phyloP scores from a whole-genome alignment of 2,113 vertebrate genomes.

The Trematocara marginatum region DNA sequence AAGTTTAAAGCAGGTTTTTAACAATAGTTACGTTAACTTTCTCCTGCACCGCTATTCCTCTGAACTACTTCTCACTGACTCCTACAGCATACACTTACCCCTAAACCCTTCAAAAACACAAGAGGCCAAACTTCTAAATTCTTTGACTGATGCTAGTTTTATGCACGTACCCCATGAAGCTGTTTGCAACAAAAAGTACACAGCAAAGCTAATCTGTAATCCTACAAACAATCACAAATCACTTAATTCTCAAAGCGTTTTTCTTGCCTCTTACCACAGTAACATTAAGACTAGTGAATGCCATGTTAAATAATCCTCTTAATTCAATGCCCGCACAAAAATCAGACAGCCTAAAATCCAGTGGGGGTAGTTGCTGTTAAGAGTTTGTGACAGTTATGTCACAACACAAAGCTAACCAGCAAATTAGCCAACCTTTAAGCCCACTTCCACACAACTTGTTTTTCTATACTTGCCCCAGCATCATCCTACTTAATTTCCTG shows the following conservation, averaged over 20 bases:
- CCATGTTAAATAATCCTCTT: conserved; percentile 54
- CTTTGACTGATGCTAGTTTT: neutral
- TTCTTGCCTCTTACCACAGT: conserved; percentile 34
- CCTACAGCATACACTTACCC: neutral
- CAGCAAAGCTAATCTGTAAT: conserved; percentile 25
- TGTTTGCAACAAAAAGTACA: neutral
- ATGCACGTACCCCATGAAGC: neutral
- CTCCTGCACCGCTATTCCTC: neutral
- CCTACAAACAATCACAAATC: conserved; percentile 52
- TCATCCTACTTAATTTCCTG: conserved; percentile 21
- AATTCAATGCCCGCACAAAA: conserved; percentile 24
- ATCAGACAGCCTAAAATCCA: conserved; percentile 1
- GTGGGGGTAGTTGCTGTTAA: neutral
- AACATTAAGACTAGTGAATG: conserved; percentile 26
- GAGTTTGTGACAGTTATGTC: neutral
- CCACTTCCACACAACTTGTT: neutral
- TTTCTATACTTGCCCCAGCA: neutral
- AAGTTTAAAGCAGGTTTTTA: conserved; percentile 27
- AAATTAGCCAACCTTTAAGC: neutral
- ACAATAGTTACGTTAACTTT: neutral
- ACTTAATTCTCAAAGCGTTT: conserved; percentile 43
- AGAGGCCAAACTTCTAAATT: neutral
- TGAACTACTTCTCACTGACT: neutral
- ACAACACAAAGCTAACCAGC: neutral
- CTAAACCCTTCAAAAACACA: neutral